Evolutionary conservation across 2,888 invertebrate genomes (phyloP), one percentile per base, ranked within the genome.

Genomic region (Ormia ochracea): DNA sequence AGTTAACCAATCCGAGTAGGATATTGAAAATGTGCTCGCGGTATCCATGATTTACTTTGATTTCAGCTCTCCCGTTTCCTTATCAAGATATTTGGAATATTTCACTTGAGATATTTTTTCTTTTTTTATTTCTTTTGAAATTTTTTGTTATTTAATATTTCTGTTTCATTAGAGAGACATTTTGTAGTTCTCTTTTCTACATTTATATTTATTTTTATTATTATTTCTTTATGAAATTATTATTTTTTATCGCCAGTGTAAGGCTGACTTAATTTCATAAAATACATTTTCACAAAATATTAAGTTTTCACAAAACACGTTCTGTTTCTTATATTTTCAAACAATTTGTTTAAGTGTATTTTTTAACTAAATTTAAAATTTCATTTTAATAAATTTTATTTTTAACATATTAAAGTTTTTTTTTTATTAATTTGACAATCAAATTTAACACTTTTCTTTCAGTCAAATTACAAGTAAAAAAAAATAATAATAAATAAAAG

Each of bases 1-100:
- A 77, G 87, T 86, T 81, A 89, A 88, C 90, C 90, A 90, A 84
- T 89, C 89, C 82, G 89, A 87, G 82, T 90, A 90, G 84, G 89
- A 88, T 82, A 90, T 85, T 78, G 89, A 87, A 84, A 88, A 90
- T 82, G 87, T 86, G 84, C 87, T 87, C 77, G 87, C 88, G 81
- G 87, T 87, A 87, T 90, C 90, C 90, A 90, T 89, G 82, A 84
- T 86, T n/a, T 31, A 14, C 21, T 33, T 38, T 14, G 21, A 10
- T 36, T 50, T n/a, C n/a, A n/a, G n/a, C n/a, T n/a, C n/a, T n/a
- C n/a, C 21, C 4, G 36, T 56, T 43, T 41, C 14, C 21, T 54
- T 66, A 10, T 7, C 4, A n/a, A 14, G 41, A 26, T 52, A 36
- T 28, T 45, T 41, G 14, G 9, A 10, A 12, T 45, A 36, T 56